Evolutionary conservation across 2,888 invertebrate genomes (phyloP), one percentile per base, ranked within the genome.

Genomic region (Microplitis manilae): DNA sequence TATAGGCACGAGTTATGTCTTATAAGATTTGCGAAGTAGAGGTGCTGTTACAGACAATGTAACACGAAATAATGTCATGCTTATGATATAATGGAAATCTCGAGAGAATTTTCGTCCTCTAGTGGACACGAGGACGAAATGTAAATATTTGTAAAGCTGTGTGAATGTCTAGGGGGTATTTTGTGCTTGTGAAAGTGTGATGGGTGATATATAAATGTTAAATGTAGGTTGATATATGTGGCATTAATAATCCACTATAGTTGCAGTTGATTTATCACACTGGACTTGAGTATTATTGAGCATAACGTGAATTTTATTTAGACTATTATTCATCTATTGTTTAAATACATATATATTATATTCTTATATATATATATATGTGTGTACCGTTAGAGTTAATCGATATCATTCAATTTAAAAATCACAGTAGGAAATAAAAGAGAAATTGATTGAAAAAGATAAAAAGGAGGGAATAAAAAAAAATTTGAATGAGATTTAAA

Each of bases 241-340:
- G 38, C 65, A 65, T 65, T 20, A 7, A 65, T 65, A 65, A 65
- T 65, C 65, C 65, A 65, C 13, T 65, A 20, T 65, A 65, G 20
- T 65, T 65, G 5, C 65, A 65, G 6, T 30, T 65, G 65, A 65
- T 65, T 65, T 65, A 65, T 65, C 13, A 65, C 38, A 5, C 38
- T 13, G 30, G 30, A 9, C 20, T 20, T 30, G 20, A 65, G 8
- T 65, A 30, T 65, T 65, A 65, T 65, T 13, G 30, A 30, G 65
- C 65, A 65, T 65, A 65, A 13, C 30, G 7, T 7, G 65, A 65
- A 65, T 65, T 65, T 30, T 38, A 65, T 30, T 65, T 65, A 30
- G 65, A 65, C 9, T 5, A 50, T 50, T 50, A 50, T 50, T 50
- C 50, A 50, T 30, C 38, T 13, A 65, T 65, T 30, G 65, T 65